These are phyloP conservation scores for Furcifer pardalis DNA, from an alignment of 2,797 vertebrate species.

Conservation along the genomic window DNA sequence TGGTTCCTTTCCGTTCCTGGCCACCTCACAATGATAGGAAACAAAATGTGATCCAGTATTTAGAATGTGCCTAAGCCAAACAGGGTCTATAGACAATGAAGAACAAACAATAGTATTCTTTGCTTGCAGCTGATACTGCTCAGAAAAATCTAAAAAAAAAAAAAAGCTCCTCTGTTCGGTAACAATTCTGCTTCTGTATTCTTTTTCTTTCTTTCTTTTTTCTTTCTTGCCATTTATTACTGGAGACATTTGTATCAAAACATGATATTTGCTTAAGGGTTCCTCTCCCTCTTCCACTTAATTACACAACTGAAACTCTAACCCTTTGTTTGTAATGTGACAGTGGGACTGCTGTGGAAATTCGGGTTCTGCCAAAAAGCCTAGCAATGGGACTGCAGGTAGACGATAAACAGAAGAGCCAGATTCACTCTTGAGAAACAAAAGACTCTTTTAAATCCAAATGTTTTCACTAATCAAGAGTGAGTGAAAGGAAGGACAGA, in stretches of 20 bases:
- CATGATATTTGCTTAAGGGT: constrained; percentile 66
- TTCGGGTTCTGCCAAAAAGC: constrained; percentile 64
- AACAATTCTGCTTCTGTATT: background rate
- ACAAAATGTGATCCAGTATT: constrained; percentile 12
- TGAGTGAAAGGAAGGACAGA: constrained; percentile 40
- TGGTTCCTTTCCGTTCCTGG: background rate
- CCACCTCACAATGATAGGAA: background rate
- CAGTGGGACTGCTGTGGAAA: constrained; percentile 73
- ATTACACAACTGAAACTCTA: constrained; percentile 61
- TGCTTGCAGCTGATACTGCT: constrained; percentile 30
- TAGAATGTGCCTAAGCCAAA: constrained; percentile 38
- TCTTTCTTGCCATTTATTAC: constrained; percentile 55
- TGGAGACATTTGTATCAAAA: constrained; percentile 66
- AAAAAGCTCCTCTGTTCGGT: constrained; percentile 41
- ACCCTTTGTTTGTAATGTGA: constrained; percentile 68
- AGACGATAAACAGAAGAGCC: constrained; percentile 73
- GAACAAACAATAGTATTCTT: constrained; percentile 43
- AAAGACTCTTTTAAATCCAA: constrained; percentile 66
- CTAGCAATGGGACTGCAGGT: constrained; percentile 67
- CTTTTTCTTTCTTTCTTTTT: constrained; percentile 43
- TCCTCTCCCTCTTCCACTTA: constrained; percentile 62
- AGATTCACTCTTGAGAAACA: constrained; percentile 67
- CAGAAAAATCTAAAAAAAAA: constrained; percentile 47
- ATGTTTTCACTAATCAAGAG: constrained; percentile 72
- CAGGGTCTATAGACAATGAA: constrained; percentile 40